Conservation (phyloP, 2,888 invertebrate species). For the Atethmia centrago region DNA sequence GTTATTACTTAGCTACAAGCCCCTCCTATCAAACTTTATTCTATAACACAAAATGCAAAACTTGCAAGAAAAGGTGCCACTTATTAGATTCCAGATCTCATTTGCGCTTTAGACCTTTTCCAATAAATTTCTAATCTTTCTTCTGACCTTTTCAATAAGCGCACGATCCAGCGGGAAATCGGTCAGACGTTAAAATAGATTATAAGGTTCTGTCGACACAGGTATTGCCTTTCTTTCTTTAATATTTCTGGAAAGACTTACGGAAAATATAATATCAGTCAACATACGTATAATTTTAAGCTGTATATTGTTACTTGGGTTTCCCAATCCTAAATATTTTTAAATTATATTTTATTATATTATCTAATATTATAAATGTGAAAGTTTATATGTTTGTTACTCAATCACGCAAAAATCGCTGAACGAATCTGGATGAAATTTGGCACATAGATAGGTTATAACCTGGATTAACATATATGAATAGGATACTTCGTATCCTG, state of each 20-base stretch:
- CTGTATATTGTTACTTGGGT: neutral
- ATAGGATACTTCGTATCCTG: too few species aligned
- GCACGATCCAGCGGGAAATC: slow-evolving; percentile 65
- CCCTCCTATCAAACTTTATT: slow-evolving; percentile 12
- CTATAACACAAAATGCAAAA: slow-evolving; percentile 8
- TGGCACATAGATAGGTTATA: too few species aligned
- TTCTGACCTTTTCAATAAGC: slow-evolving; percentile 71
- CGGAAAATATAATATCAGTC: neutral
- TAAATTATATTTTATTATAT: too few species aligned
- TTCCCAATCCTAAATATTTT: neutral
- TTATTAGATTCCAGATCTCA: slow-evolving; percentile 68
- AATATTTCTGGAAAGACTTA: slow-evolving; percentile 5
- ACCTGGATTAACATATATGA: too few species aligned
- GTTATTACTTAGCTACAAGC: too few species aligned
- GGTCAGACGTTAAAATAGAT: slow-evolving; percentile 63
- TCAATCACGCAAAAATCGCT: too few species aligned
- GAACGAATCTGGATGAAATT: too few species aligned
- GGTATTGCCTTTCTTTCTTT: neutral
- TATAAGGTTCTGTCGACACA: slow-evolving; percentile 39
- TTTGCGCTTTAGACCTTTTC: slow-evolving; percentile 69
- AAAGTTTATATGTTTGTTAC: too few species aligned
- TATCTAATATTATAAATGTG: too few species aligned
- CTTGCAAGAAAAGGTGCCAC: slow-evolving; percentile 62
- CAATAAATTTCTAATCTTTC: slow-evolving; percentile 76
- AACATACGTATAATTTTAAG: neutral